Evolutionary conservation across 2,113 vertebrate species (phyloP).

Genomic region (Ursus arctos): DNA sequence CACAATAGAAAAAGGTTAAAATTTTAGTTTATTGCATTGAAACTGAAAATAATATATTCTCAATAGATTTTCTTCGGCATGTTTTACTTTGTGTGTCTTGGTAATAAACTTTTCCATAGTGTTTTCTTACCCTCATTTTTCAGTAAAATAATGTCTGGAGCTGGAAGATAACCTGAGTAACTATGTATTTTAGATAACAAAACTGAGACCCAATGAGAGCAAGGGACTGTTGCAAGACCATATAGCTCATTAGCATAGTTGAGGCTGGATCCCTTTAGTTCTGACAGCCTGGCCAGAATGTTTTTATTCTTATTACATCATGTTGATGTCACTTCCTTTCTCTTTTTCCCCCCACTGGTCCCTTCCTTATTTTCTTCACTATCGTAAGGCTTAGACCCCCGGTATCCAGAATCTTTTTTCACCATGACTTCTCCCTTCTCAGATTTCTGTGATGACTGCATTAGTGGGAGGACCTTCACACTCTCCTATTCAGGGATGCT

Average conservation of each 20-base stretch:
- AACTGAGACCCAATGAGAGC: not conserved
- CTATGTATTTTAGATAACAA: not conserved
- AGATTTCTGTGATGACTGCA: not conserved
- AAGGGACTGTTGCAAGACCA: not conserved
- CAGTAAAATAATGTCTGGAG: not conserved
- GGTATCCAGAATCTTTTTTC: not conserved
- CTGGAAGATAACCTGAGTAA: not conserved
- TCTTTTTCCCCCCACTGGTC: not conserved
- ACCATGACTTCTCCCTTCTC: not conserved
- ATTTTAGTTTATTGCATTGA: not conserved
- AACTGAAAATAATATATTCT: slow-evolving; percentile 34
- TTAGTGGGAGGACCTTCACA: not conserved
- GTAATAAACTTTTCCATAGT: slow-evolving; percentile 12
- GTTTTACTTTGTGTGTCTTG: not conserved
- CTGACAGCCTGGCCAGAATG: not conserved
- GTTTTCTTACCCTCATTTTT: not conserved
- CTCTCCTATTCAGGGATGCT: not conserved
- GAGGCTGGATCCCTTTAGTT: not conserved
- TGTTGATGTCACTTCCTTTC: not conserved
- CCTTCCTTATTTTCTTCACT: not conserved
- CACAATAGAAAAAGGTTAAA: not conserved
- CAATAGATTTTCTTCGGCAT: not conserved
- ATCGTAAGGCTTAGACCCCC: not conserved
- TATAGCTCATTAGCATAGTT: not conserved
- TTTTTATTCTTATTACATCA: not conserved